Percentiles rank a stretch among this genome's conserved stretches.
Conservation (phyloP, 2,888 invertebrate species). For the Oxystoma pomonae region DNA sequence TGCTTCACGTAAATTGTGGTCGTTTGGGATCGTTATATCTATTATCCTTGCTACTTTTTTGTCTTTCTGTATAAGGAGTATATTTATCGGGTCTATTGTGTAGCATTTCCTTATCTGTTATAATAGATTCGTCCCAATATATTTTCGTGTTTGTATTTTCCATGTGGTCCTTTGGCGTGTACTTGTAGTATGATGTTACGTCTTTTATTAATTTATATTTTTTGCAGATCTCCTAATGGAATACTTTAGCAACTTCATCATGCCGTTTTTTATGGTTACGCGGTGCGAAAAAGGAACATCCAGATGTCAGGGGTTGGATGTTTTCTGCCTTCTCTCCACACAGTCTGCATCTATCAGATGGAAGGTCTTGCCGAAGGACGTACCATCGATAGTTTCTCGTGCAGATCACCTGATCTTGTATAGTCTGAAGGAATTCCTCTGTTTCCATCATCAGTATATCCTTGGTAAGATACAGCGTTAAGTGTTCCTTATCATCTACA, state of each 20-base stretch:
- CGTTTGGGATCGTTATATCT: background rate
- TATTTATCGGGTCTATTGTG: background rate
- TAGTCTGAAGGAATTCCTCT: background rate
- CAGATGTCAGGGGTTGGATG: background rate
- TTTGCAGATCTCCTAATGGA: background rate
- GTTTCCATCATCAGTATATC: background rate
- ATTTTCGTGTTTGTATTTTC: background rate
- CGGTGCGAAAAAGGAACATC: background rate
- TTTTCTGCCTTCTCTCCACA: background rate
- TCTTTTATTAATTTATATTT: background rate
- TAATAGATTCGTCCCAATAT: background rate
- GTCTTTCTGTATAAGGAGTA: background rate
- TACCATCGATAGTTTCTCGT: background rate
- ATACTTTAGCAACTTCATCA: background rate
- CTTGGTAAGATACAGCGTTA: background rate
- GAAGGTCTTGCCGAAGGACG: background rate
- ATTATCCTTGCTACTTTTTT: background rate
- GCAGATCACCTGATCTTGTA: background rate
- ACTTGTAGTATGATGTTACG: background rate
- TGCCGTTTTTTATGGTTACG: background rate
- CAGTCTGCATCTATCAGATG: background rate
- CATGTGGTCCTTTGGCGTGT: background rate
- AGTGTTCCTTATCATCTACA: background rate
- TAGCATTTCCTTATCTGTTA: background rate
- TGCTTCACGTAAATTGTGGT: background rate